These are phyloP conservation scores for Caenorhabditis brenneri DNA, from an alignment of 1,140 invertebrate genomes.

Conservation along the genomic window DNA sequence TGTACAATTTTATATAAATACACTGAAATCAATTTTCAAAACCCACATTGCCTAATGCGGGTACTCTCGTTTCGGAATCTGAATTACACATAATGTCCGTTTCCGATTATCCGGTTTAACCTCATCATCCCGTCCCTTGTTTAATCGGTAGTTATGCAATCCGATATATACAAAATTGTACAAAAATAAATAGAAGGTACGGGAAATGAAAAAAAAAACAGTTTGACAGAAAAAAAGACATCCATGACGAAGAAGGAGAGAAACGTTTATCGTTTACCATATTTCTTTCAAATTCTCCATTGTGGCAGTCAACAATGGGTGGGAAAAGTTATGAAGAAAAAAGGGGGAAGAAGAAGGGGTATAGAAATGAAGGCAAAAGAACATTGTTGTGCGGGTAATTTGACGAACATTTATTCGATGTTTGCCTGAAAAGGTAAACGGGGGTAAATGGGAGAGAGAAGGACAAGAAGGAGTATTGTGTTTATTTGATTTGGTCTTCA, in stretches of 20 bases:
- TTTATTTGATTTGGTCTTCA: conserved; percentile 19
- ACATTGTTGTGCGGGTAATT: conserved; percentile 9
- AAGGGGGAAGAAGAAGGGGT: not conserved
- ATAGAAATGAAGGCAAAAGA: not conserved
- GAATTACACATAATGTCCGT: conserved; percentile 5
- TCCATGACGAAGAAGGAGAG: no score
- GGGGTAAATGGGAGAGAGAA: no score
- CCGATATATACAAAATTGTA: not conserved
- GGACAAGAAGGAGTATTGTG: not conserved
- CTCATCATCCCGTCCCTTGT: not conserved
- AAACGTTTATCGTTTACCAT: not conserved
- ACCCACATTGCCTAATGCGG: no score
- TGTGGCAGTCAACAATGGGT: conserved; percentile 23
- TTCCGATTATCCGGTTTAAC: conserved; percentile 37
- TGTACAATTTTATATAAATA: no score
- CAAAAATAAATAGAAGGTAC: no score
- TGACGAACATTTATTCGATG: conserved; percentile 41
- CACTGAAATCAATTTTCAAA: no score
- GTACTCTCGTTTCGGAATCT: no score
- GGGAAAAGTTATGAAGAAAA: not conserved
- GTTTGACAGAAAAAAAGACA: not conserved
- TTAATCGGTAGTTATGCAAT: conserved; percentile 36
- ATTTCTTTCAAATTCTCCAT: not conserved
- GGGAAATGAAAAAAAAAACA: no score
- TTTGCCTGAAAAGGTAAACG: conserved; percentile 41